Base-by-base conservation (phyloP, 2,113 vertebrate species). In the Cnemophilus loriae region DNA sequence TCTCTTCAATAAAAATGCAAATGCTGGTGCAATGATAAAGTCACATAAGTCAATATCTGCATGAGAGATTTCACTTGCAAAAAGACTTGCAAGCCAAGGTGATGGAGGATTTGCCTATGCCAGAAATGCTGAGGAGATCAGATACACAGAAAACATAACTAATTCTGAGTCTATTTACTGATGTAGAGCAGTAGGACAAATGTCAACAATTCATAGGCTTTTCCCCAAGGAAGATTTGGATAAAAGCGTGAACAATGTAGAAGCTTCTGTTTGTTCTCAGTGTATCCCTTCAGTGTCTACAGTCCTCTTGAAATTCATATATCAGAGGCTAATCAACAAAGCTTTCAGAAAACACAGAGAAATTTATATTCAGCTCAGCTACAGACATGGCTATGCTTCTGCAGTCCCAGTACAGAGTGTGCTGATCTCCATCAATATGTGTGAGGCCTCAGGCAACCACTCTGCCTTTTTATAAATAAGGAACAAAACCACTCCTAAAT, bases 351-450 rank as follows among this genome's bases (percentile, higher is more conserved):
- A 86, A 32, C 44, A 42, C 30, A 39, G 52, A 16, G 21, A 76
- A 87, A 89, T 92, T 96, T 71, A 68, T 49, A 96, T 94, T 89
- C 92, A 81, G 30, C 79, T 92, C 90, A 23, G 90, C 92, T 35
- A 70, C 52, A 33, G 52, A 33, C 35, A 21, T 0, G 0, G 70
- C 50, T 11, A 5, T 10, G 15, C 59, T 70, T 67, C 63, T 70
- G 71, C 79, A 88, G 42, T 53, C 30, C 59, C 82, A 50, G 59
- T 61, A 50, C 59, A 69, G 16, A 61, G 4, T 22, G 47, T 77
- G 84, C 85, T 92, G 71, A 71, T 90, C 88, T 90, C 71, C 68
- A 92, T 94, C 87, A 63, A 92, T 68, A 73, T 2, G 52, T 69
- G 33, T 11, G 60, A 92, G 44, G 56, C 90, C 49, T 67, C 35